A percentile compares a stretch with the other conserved stretches of the same genome.
These are phyloP conservation scores for Haliclona indistincta DNA, from an alignment of 37 sponge, comb jelly and placozoan species.

Conservation along the genomic window DNA sequence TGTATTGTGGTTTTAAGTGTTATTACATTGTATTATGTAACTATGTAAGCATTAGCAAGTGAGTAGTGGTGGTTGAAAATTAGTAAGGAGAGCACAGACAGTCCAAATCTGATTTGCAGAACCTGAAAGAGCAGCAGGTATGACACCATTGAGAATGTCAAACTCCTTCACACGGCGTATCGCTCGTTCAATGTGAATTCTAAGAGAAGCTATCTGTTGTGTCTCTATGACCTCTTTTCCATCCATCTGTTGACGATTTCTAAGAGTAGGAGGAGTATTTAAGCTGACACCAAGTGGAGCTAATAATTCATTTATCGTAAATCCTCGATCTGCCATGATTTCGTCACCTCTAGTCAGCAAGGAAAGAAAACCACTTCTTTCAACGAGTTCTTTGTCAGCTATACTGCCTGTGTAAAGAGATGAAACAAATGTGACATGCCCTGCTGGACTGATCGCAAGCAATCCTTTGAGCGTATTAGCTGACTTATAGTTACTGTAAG, in stretches of 20 bases:
- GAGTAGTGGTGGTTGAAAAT: too few species aligned
- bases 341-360: constrained; percentile 36
- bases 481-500: constrained; percentile 54
- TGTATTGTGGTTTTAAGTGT: too few species aligned
- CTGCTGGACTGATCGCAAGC: constrained; percentile 38
- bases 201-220: constrained; percentile 7
- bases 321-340: constrained; percentile 61
- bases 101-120: constrained; percentile 13
- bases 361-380: constrained; percentile 27
- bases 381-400: constrained; percentile 36
- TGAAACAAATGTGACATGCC: constrained; percentile 43
- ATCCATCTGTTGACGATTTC: not conserved
- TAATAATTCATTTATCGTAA: constrained; percentile 19
- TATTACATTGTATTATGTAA: too few species aligned
- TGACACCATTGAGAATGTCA: not conserved
- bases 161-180: constrained; percentile 16
- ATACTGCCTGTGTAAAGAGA: constrained; percentile 31
- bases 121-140: constrained; percentile 4
- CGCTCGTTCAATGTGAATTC: constrained; percentile 30
- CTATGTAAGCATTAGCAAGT: too few species aligned
- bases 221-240: not conserved
- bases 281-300: not conserved
- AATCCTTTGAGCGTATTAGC: constrained; percentile 54
- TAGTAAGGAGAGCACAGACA: constrained; percentile 18
- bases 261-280: constrained; percentile 14